phyloP scores from a whole-genome alignment of 2,888 invertebrate species.

The Tiliacea citrago region DNA sequence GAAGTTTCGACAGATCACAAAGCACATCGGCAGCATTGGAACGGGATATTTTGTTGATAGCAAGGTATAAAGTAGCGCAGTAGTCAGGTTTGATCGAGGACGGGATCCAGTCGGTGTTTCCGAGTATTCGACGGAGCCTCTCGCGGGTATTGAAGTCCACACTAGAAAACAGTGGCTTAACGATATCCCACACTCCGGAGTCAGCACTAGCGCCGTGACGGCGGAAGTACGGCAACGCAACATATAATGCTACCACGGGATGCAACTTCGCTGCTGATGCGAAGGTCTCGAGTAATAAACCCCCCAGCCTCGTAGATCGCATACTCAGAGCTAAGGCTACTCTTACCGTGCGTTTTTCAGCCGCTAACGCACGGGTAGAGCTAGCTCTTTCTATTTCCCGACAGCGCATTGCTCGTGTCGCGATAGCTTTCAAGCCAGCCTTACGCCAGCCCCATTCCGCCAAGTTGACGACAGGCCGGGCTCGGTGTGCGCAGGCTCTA shows the following conservation, averaged over 20 bases:
- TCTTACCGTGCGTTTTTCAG: no score
- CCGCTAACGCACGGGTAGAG: no score
- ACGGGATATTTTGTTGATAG: constrained; percentile 59
- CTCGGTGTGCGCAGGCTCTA: constrained; percentile 73
- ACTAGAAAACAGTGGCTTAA: constrained; percentile 70
- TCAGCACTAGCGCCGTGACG: constrained; percentile 60
- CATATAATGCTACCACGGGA: no score
- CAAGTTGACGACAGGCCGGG: constrained; percentile 71
- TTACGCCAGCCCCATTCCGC: constrained; percentile 69
- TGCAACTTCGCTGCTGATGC: no score
- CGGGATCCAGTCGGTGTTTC: constrained; percentile 66
- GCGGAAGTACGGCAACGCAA: constrained; percentile 54
- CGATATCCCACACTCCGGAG: constrained; percentile 71
- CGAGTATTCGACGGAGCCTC: constrained; percentile 40
- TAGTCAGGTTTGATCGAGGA: constrained; percentile 72
- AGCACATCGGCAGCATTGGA: constrained; percentile 62
- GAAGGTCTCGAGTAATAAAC: no score
- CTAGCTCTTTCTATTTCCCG: constrained; percentile 59
- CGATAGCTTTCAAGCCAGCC: constrained; percentile 77
- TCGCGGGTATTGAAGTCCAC: constrained; percentile 61
- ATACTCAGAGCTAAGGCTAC: no score
- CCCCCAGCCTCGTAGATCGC: no score
- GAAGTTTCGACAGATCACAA: constrained; percentile 64
- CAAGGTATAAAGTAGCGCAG: constrained; percentile 68
- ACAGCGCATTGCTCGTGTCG: constrained; percentile 72